Evolutionary conservation across 2,113 vertebrate genomes (phyloP).

Genomic region (Candoia aspera): DNA sequence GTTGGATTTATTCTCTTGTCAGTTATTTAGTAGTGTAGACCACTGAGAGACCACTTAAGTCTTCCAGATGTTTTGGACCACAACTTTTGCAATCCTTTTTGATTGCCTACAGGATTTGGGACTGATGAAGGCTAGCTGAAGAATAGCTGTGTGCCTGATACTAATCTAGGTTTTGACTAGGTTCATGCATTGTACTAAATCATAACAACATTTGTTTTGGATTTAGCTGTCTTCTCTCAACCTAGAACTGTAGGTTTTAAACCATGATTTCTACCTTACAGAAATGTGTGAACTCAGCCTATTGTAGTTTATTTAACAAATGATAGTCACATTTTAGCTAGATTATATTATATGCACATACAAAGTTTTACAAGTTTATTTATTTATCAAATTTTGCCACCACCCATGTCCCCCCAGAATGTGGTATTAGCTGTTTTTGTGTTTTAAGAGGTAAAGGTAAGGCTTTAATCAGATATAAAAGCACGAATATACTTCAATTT

Average conservation of each 20-base stretch:
- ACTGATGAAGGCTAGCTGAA: too few relatives aligned
- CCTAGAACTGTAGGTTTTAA: background rate
- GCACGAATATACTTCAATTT: background rate
- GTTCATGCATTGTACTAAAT: background rate
- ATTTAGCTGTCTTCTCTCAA: background rate
- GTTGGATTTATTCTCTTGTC: background rate
- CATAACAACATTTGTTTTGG: background rate
- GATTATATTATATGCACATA: background rate
- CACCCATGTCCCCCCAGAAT: too few relatives aligned
- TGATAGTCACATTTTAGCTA: background rate
- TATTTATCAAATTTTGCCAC: too few relatives aligned
- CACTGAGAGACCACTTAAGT: too few relatives aligned
- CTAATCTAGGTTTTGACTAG: background rate
- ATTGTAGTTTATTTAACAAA: background rate
- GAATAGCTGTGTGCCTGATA: background rate
- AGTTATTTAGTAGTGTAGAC: background rate
- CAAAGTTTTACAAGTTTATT: background rate
- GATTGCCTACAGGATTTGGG: too few relatives aligned
- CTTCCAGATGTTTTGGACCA: too few relatives aligned
- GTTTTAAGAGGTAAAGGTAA: background rate
- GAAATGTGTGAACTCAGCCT: background rate
- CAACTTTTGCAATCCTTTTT: too few relatives aligned
- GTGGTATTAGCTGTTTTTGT: background rate
- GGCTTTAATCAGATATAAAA: background rate
- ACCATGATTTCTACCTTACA: background rate